A percentile compares a stretch with the other conserved stretches of the same genome.
These are phyloP conservation scores for Malacoraja senta DNA, from an alignment of 2,797 vertebrate genomes.

Conservation along the genomic window DNA sequence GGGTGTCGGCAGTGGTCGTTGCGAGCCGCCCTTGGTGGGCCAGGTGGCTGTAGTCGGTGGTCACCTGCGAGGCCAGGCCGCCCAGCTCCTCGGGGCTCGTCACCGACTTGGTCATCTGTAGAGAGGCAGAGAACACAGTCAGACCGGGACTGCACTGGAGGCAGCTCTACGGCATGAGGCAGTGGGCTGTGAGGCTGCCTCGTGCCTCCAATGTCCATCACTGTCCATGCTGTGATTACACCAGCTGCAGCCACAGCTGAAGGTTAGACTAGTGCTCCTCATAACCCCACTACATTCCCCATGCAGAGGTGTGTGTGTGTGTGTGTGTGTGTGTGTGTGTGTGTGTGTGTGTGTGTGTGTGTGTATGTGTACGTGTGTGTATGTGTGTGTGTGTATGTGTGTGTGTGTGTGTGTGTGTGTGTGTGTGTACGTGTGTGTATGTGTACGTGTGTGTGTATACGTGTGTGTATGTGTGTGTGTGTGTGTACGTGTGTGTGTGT, in stretches of 20 bases:
- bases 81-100: constrained; percentile 94
- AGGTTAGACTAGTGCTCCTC: too few species aligned
- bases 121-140: constrained; percentile 39
- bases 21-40: constrained; percentile 89
- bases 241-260: too few species aligned
- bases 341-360: background rate
- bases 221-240: too few species aligned
- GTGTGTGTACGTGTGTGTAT: background rate
- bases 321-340: background rate
- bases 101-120: constrained; percentile 96
- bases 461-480: background rate
- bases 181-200: too few species aligned
- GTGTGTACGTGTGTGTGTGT: background rate
- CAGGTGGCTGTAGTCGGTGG: constrained; percentile 89
- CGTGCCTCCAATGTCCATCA: background rate
- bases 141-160: too few species aligned
- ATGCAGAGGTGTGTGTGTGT: background rate
- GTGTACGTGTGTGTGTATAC: background rate
- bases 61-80: constrained; percentile 93
- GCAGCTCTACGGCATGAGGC: background rate
- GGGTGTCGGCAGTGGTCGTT: constrained; percentile 85
- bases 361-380: background rate
- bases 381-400: background rate
- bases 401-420: background rate
- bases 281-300: background rate